Percentiles rank a stretch among this genome's conserved stretches.
Conservation (phyloP, 2,888 invertebrate species). For the Onchidella celtica region DNA sequence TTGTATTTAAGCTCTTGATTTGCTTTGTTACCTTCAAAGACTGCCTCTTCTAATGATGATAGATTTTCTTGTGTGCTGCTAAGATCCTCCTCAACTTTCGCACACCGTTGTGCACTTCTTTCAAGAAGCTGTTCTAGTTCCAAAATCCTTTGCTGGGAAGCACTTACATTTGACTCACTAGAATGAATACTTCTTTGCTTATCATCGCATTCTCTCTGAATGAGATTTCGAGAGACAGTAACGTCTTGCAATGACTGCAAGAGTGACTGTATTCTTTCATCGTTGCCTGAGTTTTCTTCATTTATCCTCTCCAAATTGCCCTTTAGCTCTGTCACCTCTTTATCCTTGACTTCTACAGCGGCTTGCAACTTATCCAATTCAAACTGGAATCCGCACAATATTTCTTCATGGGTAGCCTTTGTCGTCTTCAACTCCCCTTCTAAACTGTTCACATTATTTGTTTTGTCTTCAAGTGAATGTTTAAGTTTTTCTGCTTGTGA, state of each 20-base stretch:
- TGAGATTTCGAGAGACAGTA: neutral
- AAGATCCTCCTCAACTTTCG: slow-evolving; percentile 3
- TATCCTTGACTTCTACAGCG: neutral
- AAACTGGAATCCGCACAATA: slow-evolving; percentile 19
- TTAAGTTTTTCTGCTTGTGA: slow-evolving; percentile 8
- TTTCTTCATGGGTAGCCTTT: slow-evolving; percentile 24
- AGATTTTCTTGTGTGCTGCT: neutral
- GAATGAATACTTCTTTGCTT: neutral
- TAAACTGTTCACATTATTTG: neutral
- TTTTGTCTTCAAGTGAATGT: neutral
- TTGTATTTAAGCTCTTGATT: slow-evolving; percentile 6
- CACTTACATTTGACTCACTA: slow-evolving; percentile 8
- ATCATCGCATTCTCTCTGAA: neutral
- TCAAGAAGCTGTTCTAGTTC: slow-evolving; percentile 17
- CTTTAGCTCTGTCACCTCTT: slow-evolving; percentile 23
- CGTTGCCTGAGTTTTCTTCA: slow-evolving; percentile 42
- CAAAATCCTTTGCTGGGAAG: slow-evolving; percentile 6
- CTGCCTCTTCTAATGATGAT: neutral
- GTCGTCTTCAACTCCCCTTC: slow-evolving; percentile 7
- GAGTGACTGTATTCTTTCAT: slow-evolving; percentile 40
- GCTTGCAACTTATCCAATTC: slow-evolving; percentile 37
- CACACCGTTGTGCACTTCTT: neutral
- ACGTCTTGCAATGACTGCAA: slow-evolving; percentile 7
- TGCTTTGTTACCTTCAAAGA: neutral
- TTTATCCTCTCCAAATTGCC: slow-evolving; percentile 3